Conservation (phyloP, 1,140 invertebrate species). For the Diabrotica virgifera region DNA sequence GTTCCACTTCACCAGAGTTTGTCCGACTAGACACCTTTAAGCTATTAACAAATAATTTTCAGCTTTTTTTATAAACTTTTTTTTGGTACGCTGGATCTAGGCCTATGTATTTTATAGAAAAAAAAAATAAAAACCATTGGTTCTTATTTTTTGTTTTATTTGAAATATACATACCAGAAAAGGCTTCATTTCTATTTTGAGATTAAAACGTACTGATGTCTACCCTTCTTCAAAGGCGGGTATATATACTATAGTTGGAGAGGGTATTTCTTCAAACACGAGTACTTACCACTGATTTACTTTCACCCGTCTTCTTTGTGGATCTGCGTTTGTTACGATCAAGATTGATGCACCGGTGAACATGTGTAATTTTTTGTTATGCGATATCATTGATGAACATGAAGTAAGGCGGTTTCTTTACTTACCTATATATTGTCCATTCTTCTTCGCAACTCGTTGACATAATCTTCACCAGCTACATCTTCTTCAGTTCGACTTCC, state of each 20-base stretch:
- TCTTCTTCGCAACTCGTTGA: too few relatives aligned
- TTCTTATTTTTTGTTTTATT: too few relatives aligned
- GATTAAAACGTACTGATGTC: constrained; percentile 35
- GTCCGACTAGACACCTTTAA: too few relatives aligned
- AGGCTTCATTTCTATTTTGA: constrained; percentile 37
- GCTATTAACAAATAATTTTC: too few relatives aligned
- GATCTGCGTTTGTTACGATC: constrained; percentile 8
- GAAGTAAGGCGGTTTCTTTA: not conserved
- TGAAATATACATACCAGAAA: constrained; percentile 36
- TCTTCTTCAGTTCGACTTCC: too few relatives aligned
- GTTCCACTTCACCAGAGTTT: too few relatives aligned
- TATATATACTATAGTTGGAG: constrained; percentile 38
- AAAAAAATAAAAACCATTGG: too few relatives aligned
- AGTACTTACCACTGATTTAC: constrained; percentile 14
- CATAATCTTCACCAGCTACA: too few relatives aligned
- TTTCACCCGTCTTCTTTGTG: constrained; percentile 13
- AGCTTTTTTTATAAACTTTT: too few relatives aligned
- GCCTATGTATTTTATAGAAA: too few relatives aligned
- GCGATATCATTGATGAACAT: not conserved
- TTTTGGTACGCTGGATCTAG: too few relatives aligned
- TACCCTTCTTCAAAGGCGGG: constrained; percentile 36
- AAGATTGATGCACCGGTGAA: constrained; percentile 8
- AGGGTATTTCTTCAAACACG: constrained; percentile 30
- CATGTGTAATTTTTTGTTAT: not conserved
- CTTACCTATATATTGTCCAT: too few relatives aligned